Base-by-base conservation (phyloP, 2,888 invertebrate species). In the Hydrotaea cyrtoneurina region DNA sequence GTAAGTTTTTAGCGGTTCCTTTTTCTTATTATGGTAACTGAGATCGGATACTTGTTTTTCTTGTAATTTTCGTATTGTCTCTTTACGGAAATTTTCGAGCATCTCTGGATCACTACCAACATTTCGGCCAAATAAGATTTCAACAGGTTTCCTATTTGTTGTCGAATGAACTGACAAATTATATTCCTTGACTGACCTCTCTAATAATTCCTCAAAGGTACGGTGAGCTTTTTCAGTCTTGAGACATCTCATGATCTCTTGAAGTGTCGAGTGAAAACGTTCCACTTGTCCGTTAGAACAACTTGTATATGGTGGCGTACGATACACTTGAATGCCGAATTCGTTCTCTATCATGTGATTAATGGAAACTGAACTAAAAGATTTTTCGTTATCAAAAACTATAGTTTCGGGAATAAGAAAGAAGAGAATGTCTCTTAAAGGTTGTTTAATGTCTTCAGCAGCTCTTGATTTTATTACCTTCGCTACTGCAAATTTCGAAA, bases 231-330 rank as follows among this genome's bases (percentile, higher is more conserved):
- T 59, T 23, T 55, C 57, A 59, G 71, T 55, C 15, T 46, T 78
- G 59, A 72, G 71, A 77, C n/a, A n/a, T 2, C 59, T 57, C 46
- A 71, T 78, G 23, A 69, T 71, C 50, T 75, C 75, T 19, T 75
- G 75, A 26, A 75, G 62, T 62, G 59, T 62, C 31, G 75, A 76
- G 64, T 64, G 75, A 31, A 76, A 76, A 64, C 75, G 46, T 69
- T 78, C 72, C 5, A 72, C 36, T 17, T 80, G 80, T 21, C 74
- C 79, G 43, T 73, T 79, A n/a, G 55, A 59, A 23, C 21, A 55
- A 43, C 69, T 77, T 26, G 69, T 69, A 19, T 77, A 66, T 5
- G 76, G 53, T 5, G 75, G 50, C 26, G 62, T 75, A 31, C 75
- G 64, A 17, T 75, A 75, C 26, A 46, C 17, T 19, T 19, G 11